Evolutionary conservation across 2,113 vertebrate species (phyloP).

Genomic region (Pachyramphus minor): DNA sequence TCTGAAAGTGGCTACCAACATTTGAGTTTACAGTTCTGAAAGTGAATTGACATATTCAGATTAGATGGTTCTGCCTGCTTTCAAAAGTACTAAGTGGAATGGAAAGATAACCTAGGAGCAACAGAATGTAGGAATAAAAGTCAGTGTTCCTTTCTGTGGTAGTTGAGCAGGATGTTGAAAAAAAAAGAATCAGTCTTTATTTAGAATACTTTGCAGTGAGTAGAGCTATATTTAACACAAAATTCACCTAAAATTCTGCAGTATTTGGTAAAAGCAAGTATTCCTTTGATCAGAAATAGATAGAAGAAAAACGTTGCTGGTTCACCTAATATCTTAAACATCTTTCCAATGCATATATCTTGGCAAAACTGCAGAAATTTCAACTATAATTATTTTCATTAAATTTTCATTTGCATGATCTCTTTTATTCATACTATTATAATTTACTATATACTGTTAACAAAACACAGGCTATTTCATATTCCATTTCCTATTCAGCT

Average conservation of each 20-base stretch:
- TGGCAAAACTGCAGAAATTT: background rate
- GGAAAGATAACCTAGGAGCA: background rate
- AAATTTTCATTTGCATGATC: slow-evolving; percentile 18
- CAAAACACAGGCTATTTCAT: slow-evolving; percentile 26
- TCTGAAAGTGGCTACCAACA: background rate
- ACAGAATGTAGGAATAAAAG: background rate
- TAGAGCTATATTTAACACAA: background rate
- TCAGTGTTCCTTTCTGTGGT: background rate
- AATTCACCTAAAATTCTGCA: background rate
- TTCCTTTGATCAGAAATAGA: background rate
- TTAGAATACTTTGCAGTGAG: background rate
- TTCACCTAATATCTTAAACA: background rate
- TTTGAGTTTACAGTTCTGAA: background rate
- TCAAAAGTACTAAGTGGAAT: background rate
- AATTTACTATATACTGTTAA: slow-evolving; percentile 13
- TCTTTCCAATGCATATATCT: background rate
- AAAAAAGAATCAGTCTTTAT: background rate
- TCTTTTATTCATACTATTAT: slow-evolving; percentile 34
- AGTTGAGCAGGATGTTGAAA: rapidly evolving
- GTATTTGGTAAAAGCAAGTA: background rate
- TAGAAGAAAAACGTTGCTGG: background rate
- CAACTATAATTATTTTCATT: slow-evolving; percentile 42
- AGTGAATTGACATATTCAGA: background rate
- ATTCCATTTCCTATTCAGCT: slow-evolving; percentile 15
- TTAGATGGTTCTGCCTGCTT: background rate